Percentiles rank a stretch among this genome's conserved stretches.
Evolutionary conservation across 2,113 vertebrate genomes (phyloP).

Genomic region (Pseudopipra pipra): DNA sequence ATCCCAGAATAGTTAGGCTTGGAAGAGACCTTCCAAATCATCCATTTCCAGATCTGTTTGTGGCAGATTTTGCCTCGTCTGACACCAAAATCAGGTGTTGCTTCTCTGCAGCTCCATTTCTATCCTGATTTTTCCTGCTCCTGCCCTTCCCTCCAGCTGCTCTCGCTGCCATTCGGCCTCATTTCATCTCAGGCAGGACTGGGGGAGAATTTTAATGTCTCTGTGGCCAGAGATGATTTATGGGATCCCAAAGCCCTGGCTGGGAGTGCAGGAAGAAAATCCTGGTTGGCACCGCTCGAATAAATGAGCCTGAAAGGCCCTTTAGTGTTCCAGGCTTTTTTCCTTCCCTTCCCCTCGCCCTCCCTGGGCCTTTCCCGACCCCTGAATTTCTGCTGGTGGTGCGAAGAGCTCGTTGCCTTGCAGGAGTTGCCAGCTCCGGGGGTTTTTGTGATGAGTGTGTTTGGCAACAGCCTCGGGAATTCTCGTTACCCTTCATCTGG

Average conservation of each 20-base stretch:
- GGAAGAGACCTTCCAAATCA: neutral
- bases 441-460: neutral
- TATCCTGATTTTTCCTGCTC: neutral
- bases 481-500: neutral
- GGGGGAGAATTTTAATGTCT: slow-evolving; percentile 69
- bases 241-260: slow-evolving; percentile 56
- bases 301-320: slow-evolving; percentile 60
- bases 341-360: neutral
- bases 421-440: neutral
- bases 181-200: slow-evolving; percentile 50
- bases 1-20: neutral
- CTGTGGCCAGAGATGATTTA: slow-evolving; percentile 68
- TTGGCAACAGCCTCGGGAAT: neutral
- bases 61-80: neutral
- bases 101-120: neutral
- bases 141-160: neutral
- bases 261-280: slow-evolving; percentile 61
- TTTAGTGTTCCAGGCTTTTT: neutral
- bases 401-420: neutral
- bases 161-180: slow-evolving; percentile 42
- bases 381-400: neutral
- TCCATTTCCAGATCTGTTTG: neutral
- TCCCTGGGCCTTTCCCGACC: neutral
- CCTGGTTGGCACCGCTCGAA: slow-evolving; percentile 55
- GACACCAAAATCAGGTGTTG: neutral